Evolutionary conservation across 2,797 vertebrate genomes (phyloP), one percentile per base, ranked within the genome.

Genomic region (Helarctos malayanus): DNA sequence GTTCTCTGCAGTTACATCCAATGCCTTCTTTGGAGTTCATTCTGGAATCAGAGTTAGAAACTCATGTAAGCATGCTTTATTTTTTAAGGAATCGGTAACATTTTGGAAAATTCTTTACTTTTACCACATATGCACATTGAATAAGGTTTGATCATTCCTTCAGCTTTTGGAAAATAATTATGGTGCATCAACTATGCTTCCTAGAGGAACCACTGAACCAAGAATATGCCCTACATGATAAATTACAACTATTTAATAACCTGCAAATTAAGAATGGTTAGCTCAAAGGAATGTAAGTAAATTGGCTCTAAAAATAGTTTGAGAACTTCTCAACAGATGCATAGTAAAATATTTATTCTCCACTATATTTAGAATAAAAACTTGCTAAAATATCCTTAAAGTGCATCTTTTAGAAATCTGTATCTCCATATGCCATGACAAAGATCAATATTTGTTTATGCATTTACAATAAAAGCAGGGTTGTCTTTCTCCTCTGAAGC

Each of bases 361-460:
- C n/a, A 82, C 1, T 47, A 49, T 19, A 61, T 92, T 93, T 85
- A 49, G 80, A 94, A 80, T 75, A 69, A 73, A 91, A 97, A 65
- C 47, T 91, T 93, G 45, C 35, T 94, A 56, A 95, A 56, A 65
- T 63, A 80, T n/a, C 87, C 38, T 35, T 71, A 61, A 65, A 21
- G 7, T 47, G 15, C 65, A 71, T 41, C 45, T 75, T 88, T 80
- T 75, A 85, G 79, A 94, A 94, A 73, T 80, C 12, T 56, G 0
- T 69, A 38, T 56, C 25, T 83, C 19, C 47, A 59, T 75, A 68
- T 38, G 21, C 14, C 25, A n/a, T 75, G 85, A 92, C 18, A 35
- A 95, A 76, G 35, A 81, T 89, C 86, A 87, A 81, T 94, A 94
- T 96, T 95, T 96, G 92, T 90, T 95, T 94, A 75, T 68, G 35